Conservation (phyloP, 2,113 vertebrate species). For the Benitochromis conjunctus region DNA sequence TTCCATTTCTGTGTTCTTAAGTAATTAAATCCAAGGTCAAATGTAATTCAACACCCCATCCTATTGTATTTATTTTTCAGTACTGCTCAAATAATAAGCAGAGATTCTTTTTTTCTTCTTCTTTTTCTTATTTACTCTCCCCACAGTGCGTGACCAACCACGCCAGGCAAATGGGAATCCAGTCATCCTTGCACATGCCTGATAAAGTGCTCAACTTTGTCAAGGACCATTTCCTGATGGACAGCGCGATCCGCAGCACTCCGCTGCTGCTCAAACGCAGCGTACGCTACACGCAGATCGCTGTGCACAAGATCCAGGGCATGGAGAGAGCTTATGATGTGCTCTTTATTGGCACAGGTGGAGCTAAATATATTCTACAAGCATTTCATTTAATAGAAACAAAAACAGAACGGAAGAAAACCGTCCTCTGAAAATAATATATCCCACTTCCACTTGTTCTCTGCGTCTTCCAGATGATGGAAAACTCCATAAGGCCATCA, state of each 20-base stretch:
- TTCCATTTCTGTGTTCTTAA: neutral
- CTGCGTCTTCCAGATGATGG: slow-evolving; percentile 78
- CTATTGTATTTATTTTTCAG: neutral
- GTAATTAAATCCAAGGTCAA: neutral
- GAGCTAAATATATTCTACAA: neutral
- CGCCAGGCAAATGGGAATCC: slow-evolving; percentile 80
- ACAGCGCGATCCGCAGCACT: slow-evolving; percentile 81
- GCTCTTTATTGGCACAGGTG: slow-evolving; percentile 89
- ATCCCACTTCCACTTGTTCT: neutral
- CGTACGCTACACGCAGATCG: slow-evolving; percentile 83
- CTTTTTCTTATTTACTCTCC: neutral
- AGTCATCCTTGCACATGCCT: slow-evolving; percentile 88
- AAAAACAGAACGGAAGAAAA: neutral
- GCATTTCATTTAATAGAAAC: neutral
- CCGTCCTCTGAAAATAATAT: neutral
- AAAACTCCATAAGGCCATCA: slow-evolving; percentile 85
- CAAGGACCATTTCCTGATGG: slow-evolving; percentile 96
- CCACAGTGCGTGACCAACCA: slow-evolving; percentile 84
- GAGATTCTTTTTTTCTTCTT: neutral
- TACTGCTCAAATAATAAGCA: neutral
- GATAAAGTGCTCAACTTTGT: slow-evolving; percentile 94
- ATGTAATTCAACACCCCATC: neutral
- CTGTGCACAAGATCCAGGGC: slow-evolving; percentile 78
- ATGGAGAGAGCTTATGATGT: slow-evolving; percentile 79
- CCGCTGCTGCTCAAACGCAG: slow-evolving; percentile 81